A percentile compares a stretch with the other conserved stretches of the same genome.
Evolutionary conservation across 2,797 vertebrate genomes (phyloP).

Genomic region (Scarus forsteni): DNA sequence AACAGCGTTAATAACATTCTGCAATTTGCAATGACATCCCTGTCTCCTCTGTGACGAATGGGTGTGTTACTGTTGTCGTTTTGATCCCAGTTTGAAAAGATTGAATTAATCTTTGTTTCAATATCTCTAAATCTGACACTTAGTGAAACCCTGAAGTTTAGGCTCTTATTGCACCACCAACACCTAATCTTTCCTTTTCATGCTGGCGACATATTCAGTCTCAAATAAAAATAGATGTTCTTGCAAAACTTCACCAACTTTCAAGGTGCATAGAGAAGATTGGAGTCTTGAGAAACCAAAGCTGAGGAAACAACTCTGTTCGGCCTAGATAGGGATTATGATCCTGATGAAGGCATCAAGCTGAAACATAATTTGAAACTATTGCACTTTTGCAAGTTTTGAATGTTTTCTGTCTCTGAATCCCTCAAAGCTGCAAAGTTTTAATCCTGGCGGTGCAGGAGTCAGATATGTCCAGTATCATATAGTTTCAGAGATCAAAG

Average conservation of each 20-base stretch:
- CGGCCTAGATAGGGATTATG: too few species aligned
- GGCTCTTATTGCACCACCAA: neutral
- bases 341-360: too few species aligned
- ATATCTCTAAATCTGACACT: conserved; percentile 8
- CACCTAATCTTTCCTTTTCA: neutral
- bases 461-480: neutral
- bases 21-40: conserved; percentile 5
- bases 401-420: too few species aligned
- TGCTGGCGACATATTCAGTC: neutral
- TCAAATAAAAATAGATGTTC: neutral
- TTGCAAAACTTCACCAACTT: too few species aligned
- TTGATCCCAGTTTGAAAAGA: conserved; percentile 11
- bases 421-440: too few species aligned
- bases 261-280: too few species aligned
- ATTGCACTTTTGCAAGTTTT: too few species aligned
- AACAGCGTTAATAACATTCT: neutral
- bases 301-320: too few species aligned
- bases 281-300: too few species aligned
- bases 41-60: conserved; percentile 15
- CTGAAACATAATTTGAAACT: too few species aligned
- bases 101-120: conserved; percentile 9
- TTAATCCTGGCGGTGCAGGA: too few species aligned
- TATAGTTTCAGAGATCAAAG: too few species aligned
- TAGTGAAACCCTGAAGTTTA: neutral
- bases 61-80: neutral